Conservation (phyloP, 2,797 vertebrate genomes). For the Melanitta fusca region DNA sequence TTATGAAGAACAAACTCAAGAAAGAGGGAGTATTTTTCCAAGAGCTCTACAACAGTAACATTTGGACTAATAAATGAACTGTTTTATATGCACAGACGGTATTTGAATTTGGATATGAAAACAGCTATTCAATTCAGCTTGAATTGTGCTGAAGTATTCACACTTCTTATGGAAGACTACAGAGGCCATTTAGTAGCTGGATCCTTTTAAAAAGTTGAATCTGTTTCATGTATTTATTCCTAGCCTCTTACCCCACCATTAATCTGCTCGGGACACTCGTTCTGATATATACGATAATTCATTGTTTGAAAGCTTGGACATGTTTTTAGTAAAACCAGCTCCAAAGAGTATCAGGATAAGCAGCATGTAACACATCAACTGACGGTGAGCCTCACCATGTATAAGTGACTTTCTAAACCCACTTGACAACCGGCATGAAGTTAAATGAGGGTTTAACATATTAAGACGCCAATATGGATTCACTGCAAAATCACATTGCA, state of each 20-base stretch:
- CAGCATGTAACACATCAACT: background rate
- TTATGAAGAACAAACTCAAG: constrained; percentile 65
- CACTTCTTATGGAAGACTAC: constrained; percentile 79
- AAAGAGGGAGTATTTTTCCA: constrained; percentile 75
- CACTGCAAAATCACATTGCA: background rate
- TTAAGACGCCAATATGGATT: background rate
- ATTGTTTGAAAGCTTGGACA: constrained; percentile 48
- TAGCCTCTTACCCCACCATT: constrained; percentile 58
- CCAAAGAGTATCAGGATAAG: constrained; percentile 22
- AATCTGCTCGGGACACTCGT: constrained; percentile 57
- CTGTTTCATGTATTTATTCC: constrained; percentile 74
- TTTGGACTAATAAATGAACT: constrained; percentile 78
- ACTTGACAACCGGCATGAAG: background rate
- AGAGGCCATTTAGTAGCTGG: constrained; percentile 76
- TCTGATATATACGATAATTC: constrained; percentile 36
- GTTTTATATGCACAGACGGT: constrained; percentile 77
- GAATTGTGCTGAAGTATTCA: constrained; percentile 80
- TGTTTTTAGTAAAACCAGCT: constrained; percentile 36
- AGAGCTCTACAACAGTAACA: constrained; percentile 74
- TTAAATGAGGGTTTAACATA: background rate
- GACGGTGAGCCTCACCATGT: constrained; percentile 1
- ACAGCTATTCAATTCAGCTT: constrained; percentile 75
- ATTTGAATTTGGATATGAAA: constrained; percentile 81
- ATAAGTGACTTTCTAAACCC: constrained; percentile 1
- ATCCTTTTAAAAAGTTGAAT: constrained; percentile 72